Evolutionary conservation across 1,140 invertebrate genomes (phyloP).

Genomic region (Bombus polaris): DNA sequence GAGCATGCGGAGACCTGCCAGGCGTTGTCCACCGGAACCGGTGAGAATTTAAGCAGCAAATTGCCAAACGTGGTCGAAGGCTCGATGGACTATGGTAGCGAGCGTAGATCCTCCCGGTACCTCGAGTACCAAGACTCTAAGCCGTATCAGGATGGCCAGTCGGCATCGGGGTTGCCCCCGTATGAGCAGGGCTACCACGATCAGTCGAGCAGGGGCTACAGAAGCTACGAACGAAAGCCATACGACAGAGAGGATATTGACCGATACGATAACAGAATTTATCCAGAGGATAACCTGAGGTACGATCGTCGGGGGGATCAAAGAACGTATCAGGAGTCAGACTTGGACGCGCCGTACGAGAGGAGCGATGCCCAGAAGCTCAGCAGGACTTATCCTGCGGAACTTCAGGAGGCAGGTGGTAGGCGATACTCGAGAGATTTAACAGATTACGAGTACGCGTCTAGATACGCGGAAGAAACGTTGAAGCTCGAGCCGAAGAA

Average conservation of each 20-base stretch:
- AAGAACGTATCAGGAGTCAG: constrained; percentile 79
- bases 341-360: constrained; percentile 79
- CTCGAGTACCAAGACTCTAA: constrained; percentile 77
- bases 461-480: constrained; percentile 78
- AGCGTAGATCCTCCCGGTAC: constrained; percentile 82
- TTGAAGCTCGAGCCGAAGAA: constrained; percentile 80
- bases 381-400: constrained; percentile 68
- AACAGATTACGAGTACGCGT: constrained; percentile 77
- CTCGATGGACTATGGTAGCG: constrained; percentile 86
- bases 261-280: constrained; percentile 78
- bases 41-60: constrained; percentile 82
- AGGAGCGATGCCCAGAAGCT: constrained; percentile 72
- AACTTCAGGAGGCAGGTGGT: constrained; percentile 66
- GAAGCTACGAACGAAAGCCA: constrained; percentile 74
- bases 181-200: constrained; percentile 69
- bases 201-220: constrained; percentile 39
- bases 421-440: constrained; percentile 78
- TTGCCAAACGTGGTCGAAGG: constrained; percentile 83
- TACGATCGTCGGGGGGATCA: constrained; percentile 72
- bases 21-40: constrained; percentile 63
- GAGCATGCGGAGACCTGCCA: constrained; percentile 80
- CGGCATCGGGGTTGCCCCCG: constrained; percentile 46
- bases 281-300: constrained; percentile 75
- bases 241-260: constrained; percentile 75
- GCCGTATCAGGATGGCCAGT: constrained; percentile 68